A percentile compares a stretch with the other conserved stretches of the same genome.
Conservation (phyloP, 2,113 vertebrate genomes). For the Ochotona curzoniae region DNA sequence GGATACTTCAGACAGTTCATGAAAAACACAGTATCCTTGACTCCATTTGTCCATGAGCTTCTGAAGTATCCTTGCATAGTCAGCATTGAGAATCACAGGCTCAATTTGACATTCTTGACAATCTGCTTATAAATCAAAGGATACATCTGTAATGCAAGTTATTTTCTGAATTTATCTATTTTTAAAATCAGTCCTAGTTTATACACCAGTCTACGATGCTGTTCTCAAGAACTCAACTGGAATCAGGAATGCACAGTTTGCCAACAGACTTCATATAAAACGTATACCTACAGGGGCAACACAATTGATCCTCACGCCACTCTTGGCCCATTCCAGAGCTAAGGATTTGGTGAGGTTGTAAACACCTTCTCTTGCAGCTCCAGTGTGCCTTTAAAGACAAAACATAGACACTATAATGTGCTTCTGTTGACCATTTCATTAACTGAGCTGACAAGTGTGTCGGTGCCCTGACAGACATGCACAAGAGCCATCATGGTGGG, state of each 20-base stretch:
- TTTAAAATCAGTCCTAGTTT: background rate
- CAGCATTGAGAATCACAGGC: background rate
- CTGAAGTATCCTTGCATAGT: background rate
- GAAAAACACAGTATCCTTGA: too few relatives aligned
- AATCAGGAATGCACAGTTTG: background rate
- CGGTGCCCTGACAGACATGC: background rate
- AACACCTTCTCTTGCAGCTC: conserved; percentile 94
- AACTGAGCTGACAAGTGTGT: background rate
- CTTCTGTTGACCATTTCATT: background rate
- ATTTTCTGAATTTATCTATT: background rate
- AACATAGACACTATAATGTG: conserved; percentile 59
- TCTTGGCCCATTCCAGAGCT: conserved; percentile 93
- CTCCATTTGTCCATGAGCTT: too few relatives aligned
- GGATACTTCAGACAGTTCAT: too few relatives aligned
- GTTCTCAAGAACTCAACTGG: background rate
- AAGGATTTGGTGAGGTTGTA: conserved; percentile 93
- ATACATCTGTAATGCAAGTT: background rate
- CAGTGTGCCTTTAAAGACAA: conserved; percentile 89
- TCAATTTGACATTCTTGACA: conserved; percentile 18
- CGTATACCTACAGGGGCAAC: conserved; percentile 90
- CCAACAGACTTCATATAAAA: background rate
- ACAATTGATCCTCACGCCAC: conserved; percentile 92
- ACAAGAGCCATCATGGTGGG: background rate
- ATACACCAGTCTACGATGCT: background rate
- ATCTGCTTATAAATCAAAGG: background rate